Base-by-base conservation (phyloP, 2,888 invertebrate genomes). In the Erynnis tages region DNA sequence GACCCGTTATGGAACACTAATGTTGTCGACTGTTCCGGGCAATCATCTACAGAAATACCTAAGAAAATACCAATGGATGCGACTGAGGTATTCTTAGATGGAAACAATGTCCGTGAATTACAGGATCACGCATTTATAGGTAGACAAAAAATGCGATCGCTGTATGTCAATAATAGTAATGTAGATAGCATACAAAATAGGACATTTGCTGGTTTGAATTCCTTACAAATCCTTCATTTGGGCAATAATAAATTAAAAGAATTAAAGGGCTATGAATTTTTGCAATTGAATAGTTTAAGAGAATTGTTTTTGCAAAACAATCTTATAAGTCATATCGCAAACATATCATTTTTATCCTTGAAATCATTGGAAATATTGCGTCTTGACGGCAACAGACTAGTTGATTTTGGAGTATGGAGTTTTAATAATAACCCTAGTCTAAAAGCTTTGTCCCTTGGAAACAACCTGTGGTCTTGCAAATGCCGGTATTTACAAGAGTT, bases 1-100 rank as follows among this genome's bases (percentile, higher is more conserved):
- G 98, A 98, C 75, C 95, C 96, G 77, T 93, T 95, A 59, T 98
- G 97, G 96, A 94, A 94, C 65, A 96, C 96, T 46, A 97, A 97
- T 81, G 95, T 97, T 32, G 97, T 97, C 38, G 97, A 97, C 78
- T 97, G 97, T 82, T 96, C 96, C 62, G 93, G 93, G 10, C 94
- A 95, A 79, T 91, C 92, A 70, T 93, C 95, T 68, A 87, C 90
- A 56, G 94, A 94, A 77, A 93, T 97, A 65, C 97, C 97, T 0
- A 91, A 93, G 25, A 93, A 95, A 65, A 94, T 98, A 71, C 98
- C 98, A 1, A 97, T 97, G 95, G 97, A 98, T 73, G 96, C 97
- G 4, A 97, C 97, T 4, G 96, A 97, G 76, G 93, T 98, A 57
- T 97, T 96, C 78, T 88, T 98, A 69, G 97, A 97, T 75, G 97